Conservation (phyloP, 2,797 vertebrate genomes). For the Xiphophorus birchmanni region DNA sequence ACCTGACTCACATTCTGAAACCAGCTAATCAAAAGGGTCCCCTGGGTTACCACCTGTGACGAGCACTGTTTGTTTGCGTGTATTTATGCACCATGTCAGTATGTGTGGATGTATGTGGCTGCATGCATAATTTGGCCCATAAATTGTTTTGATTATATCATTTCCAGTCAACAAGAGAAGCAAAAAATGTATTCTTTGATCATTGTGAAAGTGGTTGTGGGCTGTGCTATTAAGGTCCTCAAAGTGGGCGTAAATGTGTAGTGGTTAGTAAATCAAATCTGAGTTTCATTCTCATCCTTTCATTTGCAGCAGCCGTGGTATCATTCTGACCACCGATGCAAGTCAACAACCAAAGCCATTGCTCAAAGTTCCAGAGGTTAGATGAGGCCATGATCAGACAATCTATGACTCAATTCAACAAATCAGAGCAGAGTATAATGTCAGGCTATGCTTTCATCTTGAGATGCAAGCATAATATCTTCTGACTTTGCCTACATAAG, state of each 20-base stretch:
- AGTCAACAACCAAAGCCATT: slow-evolving; percentile 29
- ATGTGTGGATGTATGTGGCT: slow-evolving; percentile 16
- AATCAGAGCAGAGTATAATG: slow-evolving; percentile 24
- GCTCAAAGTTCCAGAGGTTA: slow-evolving; percentile 43
- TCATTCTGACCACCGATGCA: slow-evolving; percentile 21
- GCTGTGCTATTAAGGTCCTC: slow-evolving; percentile 36
- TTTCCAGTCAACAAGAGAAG: slow-evolving; percentile 51
- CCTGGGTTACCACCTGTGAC: slow-evolving; percentile 62
- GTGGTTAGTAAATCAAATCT: slow-evolving; percentile 54
- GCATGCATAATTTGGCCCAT: slow-evolving; percentile 19
- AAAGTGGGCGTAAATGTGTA: slow-evolving; percentile 47
- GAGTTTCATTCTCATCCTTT: slow-evolving; percentile 51
- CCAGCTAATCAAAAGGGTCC: slow-evolving; percentile 73
- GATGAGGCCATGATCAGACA: slow-evolving; percentile 28
- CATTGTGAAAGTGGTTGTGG: slow-evolving; percentile 52
- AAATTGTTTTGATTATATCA: slow-evolving; percentile 39
- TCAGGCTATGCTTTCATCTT: slow-evolving; percentile 23
- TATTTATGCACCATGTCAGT: slow-evolving; percentile 19
- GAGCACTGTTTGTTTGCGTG: slow-evolving; percentile 28
- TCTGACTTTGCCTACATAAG: not conserved
- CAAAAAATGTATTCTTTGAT: slow-evolving; percentile 64
- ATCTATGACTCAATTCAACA: slow-evolving; percentile 16
- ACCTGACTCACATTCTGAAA: slow-evolving; percentile 71
- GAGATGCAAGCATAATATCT: slow-evolving; percentile 10
- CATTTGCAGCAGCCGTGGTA: slow-evolving; percentile 47